phyloP scores from a whole-genome alignment of 2,797 vertebrate species.

The Coendou prehensilis region DNA sequence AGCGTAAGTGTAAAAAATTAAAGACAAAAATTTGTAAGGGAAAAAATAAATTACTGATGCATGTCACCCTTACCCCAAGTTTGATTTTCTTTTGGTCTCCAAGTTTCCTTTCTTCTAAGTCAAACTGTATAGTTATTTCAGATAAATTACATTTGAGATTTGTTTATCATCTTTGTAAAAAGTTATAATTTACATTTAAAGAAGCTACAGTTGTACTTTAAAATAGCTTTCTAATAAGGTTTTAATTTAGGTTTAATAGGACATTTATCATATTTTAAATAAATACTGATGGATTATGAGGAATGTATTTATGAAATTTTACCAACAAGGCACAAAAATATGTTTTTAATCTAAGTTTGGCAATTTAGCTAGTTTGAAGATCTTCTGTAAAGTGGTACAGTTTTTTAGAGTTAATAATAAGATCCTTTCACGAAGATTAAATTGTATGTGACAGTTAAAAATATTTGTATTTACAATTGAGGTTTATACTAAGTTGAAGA shows the following conservation, averaged over 20 bases:
- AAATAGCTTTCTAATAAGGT: slow-evolving; percentile 69
- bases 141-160: slow-evolving; percentile 59
- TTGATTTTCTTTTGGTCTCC: slow-evolving; percentile 37
- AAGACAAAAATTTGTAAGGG: neutral
- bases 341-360: slow-evolving; percentile 75
- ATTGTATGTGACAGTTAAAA: neutral
- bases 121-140: slow-evolving; percentile 20
- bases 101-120: slow-evolving; percentile 50
- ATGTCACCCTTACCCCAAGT: neutral
- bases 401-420: slow-evolving; percentile 59
- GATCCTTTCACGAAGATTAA: slow-evolving; percentile 52
- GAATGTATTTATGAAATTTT: slow-evolving; percentile 68
- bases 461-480: slow-evolving; percentile 30
- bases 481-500: slow-evolving; percentile 6
- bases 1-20: slow-evolving; percentile 47
- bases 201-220: slow-evolving; percentile 67
- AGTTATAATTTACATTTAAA: slow-evolving; percentile 75
- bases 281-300: slow-evolving; percentile 70
- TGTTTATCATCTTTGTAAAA: slow-evolving; percentile 59
- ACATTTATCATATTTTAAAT: slow-evolving; percentile 77
- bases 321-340: slow-evolving; percentile 64
- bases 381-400: slow-evolving; percentile 44
- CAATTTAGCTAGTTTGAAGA: slow-evolving; percentile 56
- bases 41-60: slow-evolving; percentile 37
- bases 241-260: slow-evolving; percentile 78